Percentiles rank a stretch among this genome's conserved stretches.
Conservation (phyloP, 2,113 vertebrate genomes). For the Poecilia latipinna region DNA sequence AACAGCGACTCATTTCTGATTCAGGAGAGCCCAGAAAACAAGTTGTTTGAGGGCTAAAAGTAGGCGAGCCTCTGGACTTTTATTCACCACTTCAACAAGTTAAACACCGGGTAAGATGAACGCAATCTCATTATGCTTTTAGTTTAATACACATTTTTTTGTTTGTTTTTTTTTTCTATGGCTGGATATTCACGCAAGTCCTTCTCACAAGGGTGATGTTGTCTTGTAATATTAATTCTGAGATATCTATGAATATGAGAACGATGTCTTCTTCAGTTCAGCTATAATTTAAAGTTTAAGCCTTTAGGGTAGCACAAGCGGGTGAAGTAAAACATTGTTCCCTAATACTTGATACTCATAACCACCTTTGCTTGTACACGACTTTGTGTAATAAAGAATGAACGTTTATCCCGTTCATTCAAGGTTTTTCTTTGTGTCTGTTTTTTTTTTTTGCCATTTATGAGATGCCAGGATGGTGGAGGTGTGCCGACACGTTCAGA, state of each 20-base stretch:
- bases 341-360: too few relatives aligned
- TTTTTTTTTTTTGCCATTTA: too few relatives aligned
- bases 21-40: slow-evolving; percentile 51
- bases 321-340: too few relatives aligned
- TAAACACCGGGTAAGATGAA: slow-evolving; percentile 45
- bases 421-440: too few relatives aligned
- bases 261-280: slow-evolving; percentile 15
- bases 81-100: slow-evolving; percentile 44
- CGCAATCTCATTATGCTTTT: slow-evolving; percentile 41
- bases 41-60: slow-evolving; percentile 48
- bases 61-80: slow-evolving; percentile 68
- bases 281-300: slow-evolving; percentile 31
- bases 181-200: slow-evolving; percentile 30
- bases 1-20: slow-evolving; percentile 56
- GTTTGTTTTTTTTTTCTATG: slow-evolving; percentile 21
- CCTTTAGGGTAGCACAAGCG: slow-evolving; percentile 11
- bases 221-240: slow-evolving; percentile 52
- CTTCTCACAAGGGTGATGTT: slow-evolving; percentile 18
- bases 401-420: too few relatives aligned
- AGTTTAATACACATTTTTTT: slow-evolving; percentile 31
- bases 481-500: too few relatives aligned
- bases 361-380: too few relatives aligned
- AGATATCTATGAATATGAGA: slow-evolving; percentile 20
- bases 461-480: too few relatives aligned
- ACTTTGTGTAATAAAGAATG: too few relatives aligned